Percentiles rank a stretch among this genome's conserved stretches.
phyloP scores from a whole-genome alignment of 2,113 vertebrate genomes.

The Nettapus auritus region DNA sequence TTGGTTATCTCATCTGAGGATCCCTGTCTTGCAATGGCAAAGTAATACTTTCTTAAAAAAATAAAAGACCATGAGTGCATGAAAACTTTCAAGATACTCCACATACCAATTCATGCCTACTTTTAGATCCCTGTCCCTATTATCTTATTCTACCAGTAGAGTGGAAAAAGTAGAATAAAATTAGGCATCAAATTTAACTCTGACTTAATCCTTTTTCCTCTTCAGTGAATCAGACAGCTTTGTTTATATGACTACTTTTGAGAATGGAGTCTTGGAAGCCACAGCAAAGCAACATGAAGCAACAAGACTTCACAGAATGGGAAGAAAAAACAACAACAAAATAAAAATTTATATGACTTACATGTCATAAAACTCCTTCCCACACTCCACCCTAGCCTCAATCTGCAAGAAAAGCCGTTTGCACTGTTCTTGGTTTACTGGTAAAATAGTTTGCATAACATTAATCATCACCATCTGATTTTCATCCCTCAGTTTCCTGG shows the following conservation, averaged over 20 bases:
- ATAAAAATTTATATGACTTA: neutral
- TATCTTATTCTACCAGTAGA: neutral
- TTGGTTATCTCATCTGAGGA: neutral
- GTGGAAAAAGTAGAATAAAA: neutral
- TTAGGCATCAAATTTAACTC: neutral
- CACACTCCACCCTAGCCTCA: neutral
- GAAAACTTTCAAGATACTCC: neutral
- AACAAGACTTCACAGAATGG: neutral
- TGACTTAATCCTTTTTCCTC: neutral
- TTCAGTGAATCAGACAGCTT: neutral
- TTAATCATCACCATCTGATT: neutral
- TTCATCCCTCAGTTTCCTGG: neutral
- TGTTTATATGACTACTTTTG: neutral
- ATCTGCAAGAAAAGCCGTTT: neutral
- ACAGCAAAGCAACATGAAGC: neutral
- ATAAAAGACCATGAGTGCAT: neutral
- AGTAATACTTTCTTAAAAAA: neutral
- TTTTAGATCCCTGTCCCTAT: neutral
- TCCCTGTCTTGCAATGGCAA: neutral
- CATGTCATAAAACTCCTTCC: neutral
- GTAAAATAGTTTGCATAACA: neutral
- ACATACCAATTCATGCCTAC: neutral
- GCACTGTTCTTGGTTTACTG: neutral
- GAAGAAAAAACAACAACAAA: neutral
- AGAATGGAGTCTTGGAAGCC: accelerated